Evolutionary conservation across 2,113 vertebrate genomes (phyloP), one percentile per base, ranked within the genome.

Genomic region (Syngnathus floridae): DNA sequence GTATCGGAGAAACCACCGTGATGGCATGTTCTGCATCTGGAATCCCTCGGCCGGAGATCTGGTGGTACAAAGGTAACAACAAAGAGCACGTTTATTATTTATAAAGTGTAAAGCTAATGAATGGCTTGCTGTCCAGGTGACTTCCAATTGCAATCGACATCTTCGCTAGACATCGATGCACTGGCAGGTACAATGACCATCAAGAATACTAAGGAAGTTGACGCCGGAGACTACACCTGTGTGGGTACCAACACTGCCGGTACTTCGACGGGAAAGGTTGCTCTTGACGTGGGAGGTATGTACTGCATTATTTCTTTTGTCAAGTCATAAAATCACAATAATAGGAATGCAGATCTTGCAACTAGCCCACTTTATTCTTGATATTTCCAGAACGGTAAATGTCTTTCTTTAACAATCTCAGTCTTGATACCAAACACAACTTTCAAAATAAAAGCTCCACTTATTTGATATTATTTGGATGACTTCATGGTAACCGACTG

Each of bases 241-340:
- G 84, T 94, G 51, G 96, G 95, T 19, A 82, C 89, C 57, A 99
- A 94, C 9, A 85, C 90, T 62, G 95, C 95, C 11, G 97, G 97
- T 68, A 92, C 81, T 31, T 92, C 93, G 2, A 90, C 90, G 67
- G 94, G 93, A 54, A 92, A 86, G 81, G 90, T 98, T 73, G 91
- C 90, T 19, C 90, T 99, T 54, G 93, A 95, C 72, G 95, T 99
- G 63, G 97, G 97, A 77, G 95, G 97, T 99, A 90, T 91, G 93
- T 72, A 71, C 71, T 4, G 1, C n/a, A 63, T 3, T 19, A 9
- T 7, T 52, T 41, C 1, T 48, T 8, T 49, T 51, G 13, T 8
- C 45, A 41, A 31, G 26, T 31, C 26, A 3, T 31, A 31, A 31
- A 31, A 31, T 31, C 26, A 31, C 26, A 31, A 31, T 31, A 31